These are phyloP conservation scores for Ips typographus DNA, from an alignment of 1,140 invertebrate species.

Conservation along the genomic window DNA sequence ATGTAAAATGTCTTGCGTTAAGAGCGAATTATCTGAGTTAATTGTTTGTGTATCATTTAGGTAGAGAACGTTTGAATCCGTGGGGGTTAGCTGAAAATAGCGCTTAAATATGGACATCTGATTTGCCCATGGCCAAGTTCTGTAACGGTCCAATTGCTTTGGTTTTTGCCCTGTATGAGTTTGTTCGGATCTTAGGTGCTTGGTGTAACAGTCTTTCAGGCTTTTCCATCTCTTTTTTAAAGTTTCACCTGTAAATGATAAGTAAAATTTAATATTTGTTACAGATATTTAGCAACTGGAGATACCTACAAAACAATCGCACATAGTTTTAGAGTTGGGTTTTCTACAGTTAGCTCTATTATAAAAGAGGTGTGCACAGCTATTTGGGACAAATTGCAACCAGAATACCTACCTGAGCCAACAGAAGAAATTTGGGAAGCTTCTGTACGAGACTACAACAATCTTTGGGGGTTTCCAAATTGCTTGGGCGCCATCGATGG, in stretches of 20 bases:
- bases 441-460: too few relatives aligned
- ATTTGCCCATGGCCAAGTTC: background rate
- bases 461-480: too few relatives aligned
- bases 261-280: slow-evolving; percentile 2
- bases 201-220: slow-evolving; percentile 35
- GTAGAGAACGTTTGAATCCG: background rate
- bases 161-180: slow-evolving; percentile 14
- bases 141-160: slow-evolving; percentile 6
- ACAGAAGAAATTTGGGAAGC: too few relatives aligned
- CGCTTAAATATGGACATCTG: background rate
- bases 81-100: background rate
- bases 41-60: too few relatives aligned
- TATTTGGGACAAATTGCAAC: background rate
- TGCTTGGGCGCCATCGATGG: too few relatives aligned
- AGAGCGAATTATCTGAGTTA: too few relatives aligned
- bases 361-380: too few relatives aligned
- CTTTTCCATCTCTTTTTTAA: slow-evolving; percentile 40
- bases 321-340: background rate
- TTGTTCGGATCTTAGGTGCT: slow-evolving; percentile 22
- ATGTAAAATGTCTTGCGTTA: too few relatives aligned
- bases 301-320: slow-evolving; percentile 1
- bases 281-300: background rate
- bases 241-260: background rate
- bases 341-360: background rate
- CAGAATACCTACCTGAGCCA: background rate